Conservation (phyloP, 1,140 invertebrate species). For the Ceratitis capitata region DNA sequence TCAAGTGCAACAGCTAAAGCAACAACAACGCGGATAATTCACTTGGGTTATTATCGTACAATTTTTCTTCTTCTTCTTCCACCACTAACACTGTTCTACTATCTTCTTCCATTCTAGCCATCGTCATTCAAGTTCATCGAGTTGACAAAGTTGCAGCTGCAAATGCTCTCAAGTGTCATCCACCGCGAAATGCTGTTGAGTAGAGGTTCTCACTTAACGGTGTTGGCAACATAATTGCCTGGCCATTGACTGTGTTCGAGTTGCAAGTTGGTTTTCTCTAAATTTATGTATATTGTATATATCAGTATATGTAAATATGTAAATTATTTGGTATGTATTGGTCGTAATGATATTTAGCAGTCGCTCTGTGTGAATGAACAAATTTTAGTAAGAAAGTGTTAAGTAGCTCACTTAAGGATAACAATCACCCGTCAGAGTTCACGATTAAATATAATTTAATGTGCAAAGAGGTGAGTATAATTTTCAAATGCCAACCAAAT, state of each 20-base stretch:
- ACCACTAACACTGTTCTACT: too few relatives aligned
- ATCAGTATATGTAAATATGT: not conserved
- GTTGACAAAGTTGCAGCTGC: conserved; percentile 7
- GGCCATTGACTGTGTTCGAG: not conserved
- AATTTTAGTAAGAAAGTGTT: not conserved
- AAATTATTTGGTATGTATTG: not conserved
- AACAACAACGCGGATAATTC: not conserved
- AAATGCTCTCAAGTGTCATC: not conserved
- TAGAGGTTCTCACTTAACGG: not conserved
- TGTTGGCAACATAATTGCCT: not conserved
- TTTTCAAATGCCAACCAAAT: not conserved
- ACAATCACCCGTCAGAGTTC: not conserved
- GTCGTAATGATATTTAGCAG: not conserved
- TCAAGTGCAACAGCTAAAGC: not conserved
- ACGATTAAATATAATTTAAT: not conserved
- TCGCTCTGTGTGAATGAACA: not conserved
- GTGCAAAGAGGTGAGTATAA: not conserved
- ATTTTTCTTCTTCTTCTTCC: not conserved
- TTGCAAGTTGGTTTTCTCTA: not conserved
- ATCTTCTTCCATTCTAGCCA: not conserved
- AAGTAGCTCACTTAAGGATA: not conserved
- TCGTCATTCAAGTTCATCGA: not conserved
- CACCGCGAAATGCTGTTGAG: not conserved
- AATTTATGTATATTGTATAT: not conserved
- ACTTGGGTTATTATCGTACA: not conserved